Conservation (phyloP, 2,888 invertebrate species). For the Altica lythri region DNA sequence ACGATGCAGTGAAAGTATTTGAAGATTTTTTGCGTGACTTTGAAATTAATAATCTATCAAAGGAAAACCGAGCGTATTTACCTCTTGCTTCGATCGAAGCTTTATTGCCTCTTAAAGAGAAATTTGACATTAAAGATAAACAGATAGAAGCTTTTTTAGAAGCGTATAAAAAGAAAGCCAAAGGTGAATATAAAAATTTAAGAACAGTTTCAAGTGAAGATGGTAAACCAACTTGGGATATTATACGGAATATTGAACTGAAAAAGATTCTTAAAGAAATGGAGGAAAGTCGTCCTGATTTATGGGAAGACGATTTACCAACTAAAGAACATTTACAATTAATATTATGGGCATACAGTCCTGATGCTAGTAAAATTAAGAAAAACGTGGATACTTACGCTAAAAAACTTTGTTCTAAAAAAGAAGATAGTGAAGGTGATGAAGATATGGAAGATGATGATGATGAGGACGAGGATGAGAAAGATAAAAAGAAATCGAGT, state of each 20-base stretch:
- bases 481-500: slow-evolving; percentile 22
- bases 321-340: slow-evolving; percentile 70
- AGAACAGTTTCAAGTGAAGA: slow-evolving; percentile 65
- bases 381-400: slow-evolving; percentile 59
- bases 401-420: slow-evolving; percentile 55
- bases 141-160: slow-evolving; percentile 62
- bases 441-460: slow-evolving; percentile 31
- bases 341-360: slow-evolving; percentile 78
- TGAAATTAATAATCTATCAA: slow-evolving; percentile 68
- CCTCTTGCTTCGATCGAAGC: slow-evolving; percentile 64
- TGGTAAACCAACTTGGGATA: slow-evolving; percentile 73
- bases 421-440: slow-evolving; percentile 38
- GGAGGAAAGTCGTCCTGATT: slow-evolving; percentile 65
- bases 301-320: slow-evolving; percentile 71
- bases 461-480: slow-evolving; percentile 32
- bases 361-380: slow-evolving; percentile 71
- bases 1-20: slow-evolving; percentile 71
- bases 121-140: slow-evolving; percentile 59
- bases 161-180: slow-evolving; percentile 65
- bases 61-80: slow-evolving; percentile 73
- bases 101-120: slow-evolving; percentile 61
- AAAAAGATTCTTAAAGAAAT: slow-evolving; percentile 63
- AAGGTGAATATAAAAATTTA: slow-evolving; percentile 75
- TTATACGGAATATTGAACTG: slow-evolving; percentile 69
- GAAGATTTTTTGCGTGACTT: slow-evolving; percentile 77